These are phyloP conservation scores for Deilephila elpenor DNA, from an alignment of 2,888 invertebrate species.

Conservation along the genomic window DNA sequence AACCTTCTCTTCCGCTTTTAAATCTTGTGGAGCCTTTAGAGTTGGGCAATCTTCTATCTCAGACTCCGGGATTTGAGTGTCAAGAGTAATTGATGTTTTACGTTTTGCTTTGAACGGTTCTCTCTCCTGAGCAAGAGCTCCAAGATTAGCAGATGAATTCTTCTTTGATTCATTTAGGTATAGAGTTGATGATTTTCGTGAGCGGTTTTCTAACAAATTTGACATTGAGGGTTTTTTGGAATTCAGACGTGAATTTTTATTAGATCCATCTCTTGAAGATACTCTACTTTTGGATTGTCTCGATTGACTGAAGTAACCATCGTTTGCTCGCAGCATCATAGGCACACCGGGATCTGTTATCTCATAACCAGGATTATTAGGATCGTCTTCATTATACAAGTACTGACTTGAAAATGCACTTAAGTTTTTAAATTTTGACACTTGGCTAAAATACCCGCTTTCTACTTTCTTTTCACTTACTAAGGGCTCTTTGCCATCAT, in stretches of 20 bases:
- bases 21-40: constrained; percentile 79
- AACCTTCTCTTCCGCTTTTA: constrained; percentile 80
- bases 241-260: constrained; percentile 74
- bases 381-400: constrained; percentile 86
- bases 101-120: constrained; percentile 72
- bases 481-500: constrained; percentile 43
- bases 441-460: constrained; percentile 73
- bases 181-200: constrained; percentile 75
- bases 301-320: constrained; percentile 85
- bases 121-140: constrained; percentile 65
- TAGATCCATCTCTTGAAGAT: constrained; percentile 74
- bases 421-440: constrained; percentile 73
- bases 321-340: constrained; percentile 87
- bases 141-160: constrained; percentile 73
- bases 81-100: constrained; percentile 69
- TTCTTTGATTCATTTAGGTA: constrained; percentile 81
- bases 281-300: constrained; percentile 73
- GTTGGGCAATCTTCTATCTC: constrained; percentile 82
- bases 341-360: constrained; percentile 87
- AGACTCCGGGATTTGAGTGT: constrained; percentile 76
- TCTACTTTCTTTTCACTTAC: constrained; percentile 59
- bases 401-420: constrained; percentile 86
- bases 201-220: constrained; percentile 74
- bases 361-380: constrained; percentile 86
- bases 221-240: constrained; percentile 80